phyloP scores from a whole-genome alignment of 1,140 invertebrate genomes.

The Dendroctonus ponderosae region DNA sequence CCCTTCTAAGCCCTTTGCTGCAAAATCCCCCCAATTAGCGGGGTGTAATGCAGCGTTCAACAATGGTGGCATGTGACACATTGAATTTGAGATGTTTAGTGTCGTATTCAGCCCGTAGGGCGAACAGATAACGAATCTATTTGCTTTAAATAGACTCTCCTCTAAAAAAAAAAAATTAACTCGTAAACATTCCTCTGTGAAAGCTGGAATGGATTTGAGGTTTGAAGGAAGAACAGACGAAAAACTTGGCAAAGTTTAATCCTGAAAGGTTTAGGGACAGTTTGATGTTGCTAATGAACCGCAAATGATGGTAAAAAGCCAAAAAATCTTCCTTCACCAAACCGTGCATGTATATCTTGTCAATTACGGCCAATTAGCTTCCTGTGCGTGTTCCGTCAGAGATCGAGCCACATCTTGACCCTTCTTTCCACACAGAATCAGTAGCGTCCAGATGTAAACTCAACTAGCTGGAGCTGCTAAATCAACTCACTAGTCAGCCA shows the following conservation, averaged over 20 bases:
- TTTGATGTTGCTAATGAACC: too few species aligned
- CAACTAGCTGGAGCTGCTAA: constrained; percentile 1
- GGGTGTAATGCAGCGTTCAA: constrained; percentile 30
- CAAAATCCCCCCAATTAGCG: constrained; percentile 26
- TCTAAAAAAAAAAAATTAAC: too few species aligned
- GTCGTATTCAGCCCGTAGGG: background rate
- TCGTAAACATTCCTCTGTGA: too few species aligned
- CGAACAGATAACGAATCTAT: background rate
- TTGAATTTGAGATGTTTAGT: constrained; percentile 29
- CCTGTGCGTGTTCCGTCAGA: constrained; percentile 36
- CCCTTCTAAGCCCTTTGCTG: constrained; percentile 4
- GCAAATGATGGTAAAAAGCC: too few species aligned
- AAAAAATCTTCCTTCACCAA: too few species aligned
- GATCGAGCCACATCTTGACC: constrained; percentile 17
- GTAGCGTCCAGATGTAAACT: constrained; percentile 25
- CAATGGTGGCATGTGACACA: constrained; percentile 32
- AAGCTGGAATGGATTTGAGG: too few species aligned
- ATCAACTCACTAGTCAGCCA: background rate
- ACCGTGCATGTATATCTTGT: constrained; percentile 26
- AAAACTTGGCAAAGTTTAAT: too few species aligned
- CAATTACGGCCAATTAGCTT: constrained; percentile 36
- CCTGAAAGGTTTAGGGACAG: too few species aligned
- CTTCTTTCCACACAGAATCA: constrained; percentile 24
- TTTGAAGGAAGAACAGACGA: too few species aligned
- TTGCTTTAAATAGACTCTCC: too few species aligned